Conservation (phyloP, 2,888 invertebrate species). For the Nemotelus nigrinus region DNA sequence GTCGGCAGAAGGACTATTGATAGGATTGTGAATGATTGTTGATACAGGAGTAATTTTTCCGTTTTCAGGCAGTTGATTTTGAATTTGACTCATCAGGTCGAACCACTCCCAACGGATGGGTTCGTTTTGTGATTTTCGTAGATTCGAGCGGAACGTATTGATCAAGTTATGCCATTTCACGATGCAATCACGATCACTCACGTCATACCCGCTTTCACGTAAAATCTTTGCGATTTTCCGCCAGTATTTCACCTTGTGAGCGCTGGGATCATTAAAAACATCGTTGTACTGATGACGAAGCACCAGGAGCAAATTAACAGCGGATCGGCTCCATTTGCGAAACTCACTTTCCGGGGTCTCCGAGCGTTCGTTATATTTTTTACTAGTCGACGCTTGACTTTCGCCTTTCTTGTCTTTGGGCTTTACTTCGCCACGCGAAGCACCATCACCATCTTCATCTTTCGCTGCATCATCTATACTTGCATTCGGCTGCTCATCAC, state of each 20-base stretch:
- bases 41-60: neutral
- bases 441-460: neutral
- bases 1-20: too few relatives aligned
- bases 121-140: slow-evolving; percentile 12
- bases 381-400: neutral
- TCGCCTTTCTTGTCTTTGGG: too few relatives aligned
- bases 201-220: slow-evolving; percentile 30
- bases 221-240: slow-evolving; percentile 36
- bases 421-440: neutral
- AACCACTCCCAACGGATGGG: slow-evolving; percentile 37
- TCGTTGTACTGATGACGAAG: slow-evolving; percentile 25
- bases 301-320: slow-evolving; percentile 20
- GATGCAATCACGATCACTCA: slow-evolving; percentile 28
- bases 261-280: slow-evolving; percentile 30
- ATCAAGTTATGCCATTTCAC: slow-evolving; percentile 37
- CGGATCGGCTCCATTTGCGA: slow-evolving; percentile 30
- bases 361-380: neutral
- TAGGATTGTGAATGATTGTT: neutral
- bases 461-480: neutral
- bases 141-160: slow-evolving; percentile 32
- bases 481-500: slow-evolving; percentile 7
- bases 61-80: neutral
- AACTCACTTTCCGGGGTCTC: slow-evolving; percentile 24
- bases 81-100: slow-evolving; percentile 27
- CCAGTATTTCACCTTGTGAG: slow-evolving; percentile 23